Conservation (phyloP, 2,888 invertebrate species). For the Scaptomyza caliginosa region DNA sequence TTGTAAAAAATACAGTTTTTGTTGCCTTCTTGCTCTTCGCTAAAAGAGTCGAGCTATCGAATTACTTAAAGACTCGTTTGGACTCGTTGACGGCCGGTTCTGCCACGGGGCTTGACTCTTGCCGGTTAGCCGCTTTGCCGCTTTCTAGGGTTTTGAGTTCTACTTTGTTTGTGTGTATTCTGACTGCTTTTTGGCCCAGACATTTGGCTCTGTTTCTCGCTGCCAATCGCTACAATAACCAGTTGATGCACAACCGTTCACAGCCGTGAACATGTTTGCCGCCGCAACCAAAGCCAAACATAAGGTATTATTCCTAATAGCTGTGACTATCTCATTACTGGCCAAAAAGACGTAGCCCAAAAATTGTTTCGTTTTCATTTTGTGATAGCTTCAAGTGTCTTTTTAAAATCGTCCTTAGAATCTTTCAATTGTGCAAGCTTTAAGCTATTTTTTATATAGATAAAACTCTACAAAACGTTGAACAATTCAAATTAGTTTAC, state of each 20-base stretch:
- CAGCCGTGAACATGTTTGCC: constrained; percentile 69
- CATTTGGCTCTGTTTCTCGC: constrained; percentile 18
- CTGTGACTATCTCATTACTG: constrained; percentile 17
- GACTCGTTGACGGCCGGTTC: constrained; percentile 36
- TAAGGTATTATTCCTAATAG: constrained; percentile 48
- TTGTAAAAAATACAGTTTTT: constrained; percentile 24
- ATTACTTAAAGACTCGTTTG: constrained; percentile 53
- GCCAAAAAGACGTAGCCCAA: not conserved
- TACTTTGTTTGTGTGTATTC: constrained; percentile 23
- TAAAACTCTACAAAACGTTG: too few relatives aligned
- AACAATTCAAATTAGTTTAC: too few relatives aligned
- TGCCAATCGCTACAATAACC: constrained; percentile 51
- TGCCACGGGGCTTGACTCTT: constrained; percentile 5
- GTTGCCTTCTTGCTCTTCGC: constrained; percentile 13
- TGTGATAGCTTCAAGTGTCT: not conserved
- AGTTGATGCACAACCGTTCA: constrained; percentile 66
- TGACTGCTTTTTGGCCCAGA: constrained; percentile 11
- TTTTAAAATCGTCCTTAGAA: not conserved
- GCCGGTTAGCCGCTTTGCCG: constrained; percentile 18
- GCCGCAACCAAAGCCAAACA: constrained; percentile 45
- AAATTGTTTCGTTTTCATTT: not conserved
- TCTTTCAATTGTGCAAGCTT: not conserved
- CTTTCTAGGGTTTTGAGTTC: constrained; percentile 35
- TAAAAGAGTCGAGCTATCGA: constrained; percentile 18
- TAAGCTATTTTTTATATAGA: too few relatives aligned